Evolutionary conservation across 2,797 vertebrate species (phyloP), one percentile per base, ranked within the genome.

Genomic region (Acanthiza pusilla): DNA sequence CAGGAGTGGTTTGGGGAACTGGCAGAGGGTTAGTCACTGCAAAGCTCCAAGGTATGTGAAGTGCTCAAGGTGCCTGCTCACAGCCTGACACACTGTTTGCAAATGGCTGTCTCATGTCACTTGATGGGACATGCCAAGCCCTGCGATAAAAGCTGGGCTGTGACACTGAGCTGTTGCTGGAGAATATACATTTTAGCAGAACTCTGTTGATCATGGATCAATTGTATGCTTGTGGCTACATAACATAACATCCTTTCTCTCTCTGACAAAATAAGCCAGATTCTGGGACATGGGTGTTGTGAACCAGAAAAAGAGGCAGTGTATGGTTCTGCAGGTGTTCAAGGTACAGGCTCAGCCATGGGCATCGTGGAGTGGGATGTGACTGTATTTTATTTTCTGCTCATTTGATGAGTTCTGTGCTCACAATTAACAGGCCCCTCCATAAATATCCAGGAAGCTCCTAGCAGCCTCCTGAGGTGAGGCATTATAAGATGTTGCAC

Each of bases 1-100:
- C 84, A 96, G 94, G 94, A 94, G 94, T 95, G 94, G 94, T 94
- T 83, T 87, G 57, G 54, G 78, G 57, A 89, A 40, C 88, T 68
- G 71, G 72, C 25, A 47, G 75, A 87, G 84, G 32, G 84, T 82
- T 96, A 87, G 72, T 87, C 71, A 57, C 86, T 95, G 78, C 73
- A 91, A 68, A 89, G n/a, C 79, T 89, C 30, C 4, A 20, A 89
- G 85, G 74, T 89, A 79, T 85, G 86, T 54, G 45, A 76, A 71
- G 77, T 23, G 16, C 63, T 90, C 43, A 23, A 5, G 5, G 58
- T 91, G 45, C 57, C 78, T 53, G 32, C 74, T 87, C 57, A 8
- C 36, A 85, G 63, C 55, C 60, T 58, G 30, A 67, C 48, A 22
- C 19, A 7, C 50, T 81, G 27, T 86, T 90, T 96, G 48, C 57